These are phyloP conservation scores for Danio tinwini DNA, from an alignment of 2,797 vertebrate genomes.

Conservation along the genomic window DNA sequence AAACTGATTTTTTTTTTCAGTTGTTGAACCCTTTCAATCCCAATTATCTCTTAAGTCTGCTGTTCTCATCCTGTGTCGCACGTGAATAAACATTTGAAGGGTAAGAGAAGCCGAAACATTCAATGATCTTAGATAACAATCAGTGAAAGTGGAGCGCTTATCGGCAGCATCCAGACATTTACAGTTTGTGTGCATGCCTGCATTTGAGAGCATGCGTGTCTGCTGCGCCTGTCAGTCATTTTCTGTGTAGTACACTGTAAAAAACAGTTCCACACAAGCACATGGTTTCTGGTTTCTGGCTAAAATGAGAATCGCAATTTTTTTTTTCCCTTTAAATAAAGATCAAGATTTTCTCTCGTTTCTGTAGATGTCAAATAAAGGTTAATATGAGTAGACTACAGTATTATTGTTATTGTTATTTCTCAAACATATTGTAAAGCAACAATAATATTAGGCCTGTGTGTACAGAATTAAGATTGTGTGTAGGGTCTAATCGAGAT, in stretches of 20 bases:
- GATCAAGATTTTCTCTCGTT: no score
- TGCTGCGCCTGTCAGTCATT: constrained; percentile 13
- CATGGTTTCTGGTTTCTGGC: no score
- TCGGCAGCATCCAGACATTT: constrained; percentile 35
- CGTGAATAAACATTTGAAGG: constrained; percentile 44
- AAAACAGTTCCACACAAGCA: no score
- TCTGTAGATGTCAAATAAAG: no score
- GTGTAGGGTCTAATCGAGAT: no score
- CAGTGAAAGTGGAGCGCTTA: constrained; percentile 42
- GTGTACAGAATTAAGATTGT: no score
- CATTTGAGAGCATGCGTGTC: neutral
- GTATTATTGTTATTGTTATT: no score
- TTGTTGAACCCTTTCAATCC: constrained; percentile 36
- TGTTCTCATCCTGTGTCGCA: constrained; percentile 41
- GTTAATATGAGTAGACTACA: no score
- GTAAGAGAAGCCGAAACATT: constrained; percentile 21
- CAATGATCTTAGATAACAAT: constrained; percentile 34
- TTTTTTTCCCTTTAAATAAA: no score
- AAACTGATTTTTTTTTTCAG: constrained; percentile 19
- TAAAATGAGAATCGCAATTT: no score
- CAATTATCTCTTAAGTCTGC: constrained; percentile 43
- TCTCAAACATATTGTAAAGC: no score
- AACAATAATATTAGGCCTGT: no score
- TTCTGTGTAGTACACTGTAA: constrained; percentile 14
- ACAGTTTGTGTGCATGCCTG: constrained; percentile 22